Conservation (phyloP, 2,888 invertebrate genomes). For the Hypsopygia costalis region DNA sequence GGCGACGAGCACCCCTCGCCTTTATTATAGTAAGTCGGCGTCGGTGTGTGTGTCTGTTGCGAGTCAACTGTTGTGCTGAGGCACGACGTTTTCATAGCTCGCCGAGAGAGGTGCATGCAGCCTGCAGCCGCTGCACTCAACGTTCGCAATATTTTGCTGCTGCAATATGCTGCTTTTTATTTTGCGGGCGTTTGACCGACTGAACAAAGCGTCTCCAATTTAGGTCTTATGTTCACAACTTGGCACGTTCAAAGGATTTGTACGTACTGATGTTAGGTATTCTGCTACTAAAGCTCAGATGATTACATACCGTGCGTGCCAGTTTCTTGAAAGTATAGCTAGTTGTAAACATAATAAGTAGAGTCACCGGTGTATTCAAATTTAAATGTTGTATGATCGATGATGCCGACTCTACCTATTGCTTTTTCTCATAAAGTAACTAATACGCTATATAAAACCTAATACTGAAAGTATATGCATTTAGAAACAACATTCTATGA, state of each 20-base stretch:
- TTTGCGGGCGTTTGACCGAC: conserved; percentile 33
- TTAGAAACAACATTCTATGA: too few species aligned
- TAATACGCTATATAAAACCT: too few species aligned
- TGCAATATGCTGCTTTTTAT: conserved; percentile 42
- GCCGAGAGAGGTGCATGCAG: conserved; percentile 43
- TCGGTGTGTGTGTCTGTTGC: conserved; percentile 54
- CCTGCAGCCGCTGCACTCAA: conserved; percentile 49
- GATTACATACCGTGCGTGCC: too few species aligned
- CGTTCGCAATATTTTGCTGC: conserved; percentile 53
- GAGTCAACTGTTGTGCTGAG: conserved; percentile 73
- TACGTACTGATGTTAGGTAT: too few species aligned
- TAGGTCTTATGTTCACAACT: conserved; percentile 7
- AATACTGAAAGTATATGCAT: too few species aligned
- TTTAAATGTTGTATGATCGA: too few species aligned
- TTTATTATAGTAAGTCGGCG: conserved; percentile 55
- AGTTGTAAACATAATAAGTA: too few species aligned
- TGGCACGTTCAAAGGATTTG: conserved; percentile 22
- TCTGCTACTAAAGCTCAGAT: too few species aligned
- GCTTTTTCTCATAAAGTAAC: too few species aligned
- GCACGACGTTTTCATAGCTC: conserved; percentile 62
- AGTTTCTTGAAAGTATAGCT: too few species aligned
- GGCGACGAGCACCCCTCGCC: conserved; percentile 36
- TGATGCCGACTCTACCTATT: too few species aligned
- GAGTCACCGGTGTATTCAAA: too few species aligned
- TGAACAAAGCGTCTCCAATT: conserved; percentile 28